phyloP scores from a whole-genome alignment of 2,888 invertebrate genomes.

The Atrina japonica region DNA sequence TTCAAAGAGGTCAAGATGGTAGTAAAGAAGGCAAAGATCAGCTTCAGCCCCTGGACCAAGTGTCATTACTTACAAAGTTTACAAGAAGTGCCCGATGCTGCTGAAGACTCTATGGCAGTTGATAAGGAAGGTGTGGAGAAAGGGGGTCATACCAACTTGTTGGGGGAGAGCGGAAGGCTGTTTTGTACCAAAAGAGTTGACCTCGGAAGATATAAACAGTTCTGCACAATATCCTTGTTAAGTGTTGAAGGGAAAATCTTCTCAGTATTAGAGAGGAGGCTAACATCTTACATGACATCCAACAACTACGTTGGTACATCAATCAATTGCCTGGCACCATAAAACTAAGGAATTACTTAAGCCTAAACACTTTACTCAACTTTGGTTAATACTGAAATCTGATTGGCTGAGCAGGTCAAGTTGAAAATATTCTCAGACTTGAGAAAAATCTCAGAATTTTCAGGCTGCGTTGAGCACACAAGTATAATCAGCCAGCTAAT shows the following conservation, averaged over 20 bases:
- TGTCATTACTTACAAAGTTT: conserved; percentile 16
- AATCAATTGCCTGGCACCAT: too few species aligned
- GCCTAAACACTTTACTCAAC: too few species aligned
- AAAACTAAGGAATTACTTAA: too few species aligned
- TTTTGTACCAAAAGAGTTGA: too few species aligned
- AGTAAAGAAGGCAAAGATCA: conserved; percentile 14
- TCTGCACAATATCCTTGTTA: too few species aligned
- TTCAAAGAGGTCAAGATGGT: conserved; percentile 11
- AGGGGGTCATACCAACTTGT: conserved; percentile 18
- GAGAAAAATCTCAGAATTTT: neutral
- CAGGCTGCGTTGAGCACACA: neutral
- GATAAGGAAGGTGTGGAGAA: conserved; percentile 27
- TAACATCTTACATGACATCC: conserved; percentile 21
- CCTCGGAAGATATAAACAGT: too few species aligned
- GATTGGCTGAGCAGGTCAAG: neutral
- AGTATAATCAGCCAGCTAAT: conserved; percentile 2
- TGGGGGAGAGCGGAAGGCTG: neutral
- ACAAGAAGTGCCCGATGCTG: conserved; percentile 40
- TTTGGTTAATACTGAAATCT: too few species aligned
- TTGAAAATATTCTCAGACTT: neutral
- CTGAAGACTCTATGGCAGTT: conserved; percentile 30
- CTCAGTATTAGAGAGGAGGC: conserved; percentile 9
- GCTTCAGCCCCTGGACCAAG: too few species aligned
- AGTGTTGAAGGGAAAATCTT: too few species aligned
- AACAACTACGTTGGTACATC: conserved; percentile 34